phyloP scores from a whole-genome alignment of 2,797 vertebrate genomes.

The Falco naumanni region DNA sequence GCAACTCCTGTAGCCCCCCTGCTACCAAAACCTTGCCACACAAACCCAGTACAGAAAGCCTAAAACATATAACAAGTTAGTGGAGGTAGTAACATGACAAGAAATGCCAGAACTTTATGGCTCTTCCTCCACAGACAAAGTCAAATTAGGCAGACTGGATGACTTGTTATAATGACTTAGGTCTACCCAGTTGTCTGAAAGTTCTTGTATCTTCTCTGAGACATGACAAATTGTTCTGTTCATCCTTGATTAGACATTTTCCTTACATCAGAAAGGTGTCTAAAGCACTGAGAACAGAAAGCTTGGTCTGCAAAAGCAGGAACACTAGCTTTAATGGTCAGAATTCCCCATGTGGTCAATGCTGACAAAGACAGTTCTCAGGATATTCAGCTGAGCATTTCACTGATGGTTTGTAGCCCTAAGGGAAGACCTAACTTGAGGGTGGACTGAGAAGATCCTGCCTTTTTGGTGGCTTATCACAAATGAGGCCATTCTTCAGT shows the following conservation, averaged over 20 bases:
- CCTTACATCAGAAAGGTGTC: neutral
- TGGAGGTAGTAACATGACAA: neutral
- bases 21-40: no score
- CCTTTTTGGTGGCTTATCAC: neutral
- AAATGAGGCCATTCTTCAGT: neutral
- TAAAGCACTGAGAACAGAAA: neutral
- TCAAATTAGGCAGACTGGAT: neutral
- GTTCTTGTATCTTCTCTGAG: neutral
- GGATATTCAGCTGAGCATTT: neutral
- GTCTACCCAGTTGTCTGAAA: neutral
- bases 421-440: neutral
- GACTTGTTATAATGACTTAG: neutral
- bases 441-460: neutral
- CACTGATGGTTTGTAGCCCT: neutral
- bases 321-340: neutral
- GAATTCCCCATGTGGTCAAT: neutral
- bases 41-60: neutral
- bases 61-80: neutral
- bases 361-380: neutral
- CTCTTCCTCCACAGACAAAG: neutral
- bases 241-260: neutral
- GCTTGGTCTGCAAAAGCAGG: neutral
- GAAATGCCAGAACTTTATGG: neutral
- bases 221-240: neutral
- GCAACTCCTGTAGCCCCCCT: no score